Percentiles rank a stretch among this genome's conserved stretches.
These are phyloP conservation scores for Propithecus perrieri DNA, from an alignment of 2,797 vertebrate species.

Conservation along the genomic window DNA sequence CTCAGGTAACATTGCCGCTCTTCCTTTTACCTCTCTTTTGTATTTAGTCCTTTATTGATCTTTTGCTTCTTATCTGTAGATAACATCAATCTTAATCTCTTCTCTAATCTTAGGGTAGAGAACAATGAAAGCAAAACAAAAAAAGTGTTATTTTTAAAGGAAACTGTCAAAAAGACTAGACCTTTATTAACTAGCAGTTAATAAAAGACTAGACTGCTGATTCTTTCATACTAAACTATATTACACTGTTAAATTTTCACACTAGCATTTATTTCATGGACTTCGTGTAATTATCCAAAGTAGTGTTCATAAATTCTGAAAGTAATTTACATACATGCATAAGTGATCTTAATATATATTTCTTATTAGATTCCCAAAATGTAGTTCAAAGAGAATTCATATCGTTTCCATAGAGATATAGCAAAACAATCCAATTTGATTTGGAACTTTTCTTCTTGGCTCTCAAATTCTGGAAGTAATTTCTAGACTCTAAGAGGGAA, in stretches of 20 bases:
- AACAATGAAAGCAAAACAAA: background rate
- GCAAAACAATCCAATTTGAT: background rate
- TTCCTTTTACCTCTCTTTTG: background rate
- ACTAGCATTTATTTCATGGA: background rate
- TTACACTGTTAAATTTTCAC: background rate
- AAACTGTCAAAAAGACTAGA: background rate
- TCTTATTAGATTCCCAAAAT: background rate
- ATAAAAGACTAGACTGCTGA: background rate
- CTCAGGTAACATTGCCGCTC: background rate
- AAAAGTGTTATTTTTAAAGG: background rate
- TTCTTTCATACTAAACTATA: background rate
- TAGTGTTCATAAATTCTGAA: background rate
- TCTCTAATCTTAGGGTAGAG: constrained; percentile 4
- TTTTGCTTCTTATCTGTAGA: background rate
- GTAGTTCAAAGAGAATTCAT: background rate
- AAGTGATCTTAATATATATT: background rate
- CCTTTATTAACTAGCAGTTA: background rate
- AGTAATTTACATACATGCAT: background rate
- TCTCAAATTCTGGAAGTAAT: background rate
- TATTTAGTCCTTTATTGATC: background rate
- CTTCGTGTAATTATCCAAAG: background rate
- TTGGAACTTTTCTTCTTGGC: background rate
- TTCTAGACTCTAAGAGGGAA: background rate
- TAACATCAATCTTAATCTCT: background rate
- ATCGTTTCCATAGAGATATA: background rate